Evolutionary conservation across 1,140 invertebrate species (phyloP), one percentile per base, ranked within the genome.

Genomic region (Drosophila azteca): DNA sequence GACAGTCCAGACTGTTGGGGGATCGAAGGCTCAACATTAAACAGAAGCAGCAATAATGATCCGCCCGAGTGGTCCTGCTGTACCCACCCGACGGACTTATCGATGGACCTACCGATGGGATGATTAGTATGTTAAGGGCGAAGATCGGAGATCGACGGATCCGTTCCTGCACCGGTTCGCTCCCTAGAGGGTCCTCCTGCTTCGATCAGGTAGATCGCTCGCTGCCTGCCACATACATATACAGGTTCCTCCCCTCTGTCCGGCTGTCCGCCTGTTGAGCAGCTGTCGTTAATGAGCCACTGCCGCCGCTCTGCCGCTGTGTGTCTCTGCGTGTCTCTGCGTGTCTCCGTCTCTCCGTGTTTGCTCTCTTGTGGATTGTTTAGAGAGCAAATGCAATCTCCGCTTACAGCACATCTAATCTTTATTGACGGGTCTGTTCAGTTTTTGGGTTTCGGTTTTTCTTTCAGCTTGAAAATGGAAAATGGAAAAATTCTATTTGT

Each of bases 1-100:
- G 35, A 50, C 49, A 29, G 17, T 52, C 17, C 49, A 29, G 17
- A 57, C 17, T 0, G 17, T 20, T 20, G 17, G 17, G 46, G 60
- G 3, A 35, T 5, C 35, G 35, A 0, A 24, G 63, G 54, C 72
- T 67, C 81, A 46, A 31, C 74, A 82, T 87, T 88, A 88, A 87
- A 88, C 82, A 87, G 82, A 88, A 88, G 82, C 82, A 82, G 48
- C 51, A 60, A 70, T 82, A 87, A 82, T 87, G 80, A 87, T 69
- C 66, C 70, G 54, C 61, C 61, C 53, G 49, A 45, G 45, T 41
- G 57, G 52, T 69, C 46, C 24, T 26, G 24, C 24, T 26, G 24
- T 26, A 5, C 24, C 51, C 43, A 62, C 41, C 54, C 39, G 35
- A 44, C 43, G 64, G 50, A 20, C 17, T 1, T 20, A 20, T 20